Conservation (phyloP, 2,797 vertebrate species). For the Pangasius djambal region DNA sequence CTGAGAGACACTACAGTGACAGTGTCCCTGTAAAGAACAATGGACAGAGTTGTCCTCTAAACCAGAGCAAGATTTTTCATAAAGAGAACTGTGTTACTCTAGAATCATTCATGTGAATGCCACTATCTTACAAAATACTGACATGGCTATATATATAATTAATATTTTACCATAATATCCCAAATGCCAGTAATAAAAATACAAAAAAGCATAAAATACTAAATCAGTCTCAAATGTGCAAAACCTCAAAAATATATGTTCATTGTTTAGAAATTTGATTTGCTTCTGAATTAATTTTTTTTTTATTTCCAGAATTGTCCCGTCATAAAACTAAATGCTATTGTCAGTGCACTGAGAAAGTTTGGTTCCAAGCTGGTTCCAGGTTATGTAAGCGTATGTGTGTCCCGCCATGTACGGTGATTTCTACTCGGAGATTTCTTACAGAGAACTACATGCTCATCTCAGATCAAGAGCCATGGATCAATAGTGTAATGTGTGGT, state of each 20-base stretch:
- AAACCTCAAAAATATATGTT: background rate
- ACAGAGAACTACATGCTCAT: background rate
- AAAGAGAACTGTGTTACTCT: background rate
- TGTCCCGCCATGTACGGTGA: background rate
- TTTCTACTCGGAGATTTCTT: background rate
- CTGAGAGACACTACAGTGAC: background rate
- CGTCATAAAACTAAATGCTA: background rate
- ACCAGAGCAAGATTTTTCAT: background rate
- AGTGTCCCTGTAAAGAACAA: conserved; percentile 8
- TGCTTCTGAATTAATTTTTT: background rate
- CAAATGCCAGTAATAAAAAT: background rate
- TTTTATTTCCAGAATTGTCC: background rate
- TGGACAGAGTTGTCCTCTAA: background rate
- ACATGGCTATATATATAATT: background rate
- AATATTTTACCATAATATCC: background rate
- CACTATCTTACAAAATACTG: background rate
- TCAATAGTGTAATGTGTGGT: background rate
- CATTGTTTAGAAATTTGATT: background rate
- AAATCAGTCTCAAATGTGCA: background rate
- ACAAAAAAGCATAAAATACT: background rate
- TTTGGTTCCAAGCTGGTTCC: background rate
- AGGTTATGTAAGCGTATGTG: background rate
- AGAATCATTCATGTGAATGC: background rate
- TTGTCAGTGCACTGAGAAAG: background rate
- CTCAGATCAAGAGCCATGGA: background rate